These are phyloP conservation scores for Pao palembangensis DNA, from an alignment of 2,113 vertebrate species.

Conservation along the genomic window DNA sequence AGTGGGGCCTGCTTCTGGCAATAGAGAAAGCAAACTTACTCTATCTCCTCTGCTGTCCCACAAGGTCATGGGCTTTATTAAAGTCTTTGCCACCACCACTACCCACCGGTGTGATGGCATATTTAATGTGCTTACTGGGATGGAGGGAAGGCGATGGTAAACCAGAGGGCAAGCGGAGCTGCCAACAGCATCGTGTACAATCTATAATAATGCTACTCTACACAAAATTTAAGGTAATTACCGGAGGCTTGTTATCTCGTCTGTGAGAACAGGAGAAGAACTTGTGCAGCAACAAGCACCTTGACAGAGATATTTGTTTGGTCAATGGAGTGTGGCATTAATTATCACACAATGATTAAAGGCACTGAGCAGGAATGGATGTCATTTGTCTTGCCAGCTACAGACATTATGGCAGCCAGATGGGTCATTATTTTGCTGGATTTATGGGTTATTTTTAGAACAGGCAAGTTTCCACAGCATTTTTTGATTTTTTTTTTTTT, in stretches of 20 bases:
- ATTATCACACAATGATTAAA: slow-evolving; percentile 81
- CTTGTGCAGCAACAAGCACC: slow-evolving; percentile 77
- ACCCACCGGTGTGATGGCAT: slow-evolving; percentile 86
- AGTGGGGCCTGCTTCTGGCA: slow-evolving; percentile 74
- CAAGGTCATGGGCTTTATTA: slow-evolving; percentile 92
- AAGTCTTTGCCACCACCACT: slow-evolving; percentile 68
- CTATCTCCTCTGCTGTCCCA: slow-evolving; percentile 83
- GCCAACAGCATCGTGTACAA: slow-evolving; percentile 13
- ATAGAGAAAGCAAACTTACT: slow-evolving; percentile 84
- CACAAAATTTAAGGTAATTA: slow-evolving; percentile 79
- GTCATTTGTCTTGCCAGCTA: slow-evolving; percentile 75
- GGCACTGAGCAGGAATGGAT: slow-evolving; percentile 66
- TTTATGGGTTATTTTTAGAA: slow-evolving; percentile 48
- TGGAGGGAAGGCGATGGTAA: slow-evolving; percentile 17
- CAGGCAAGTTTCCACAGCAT: slow-evolving; percentile 23
- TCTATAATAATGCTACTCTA: slow-evolving; percentile 38
- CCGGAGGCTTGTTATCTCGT: slow-evolving; percentile 80
- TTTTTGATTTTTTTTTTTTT: not conserved
- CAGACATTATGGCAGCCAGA: slow-evolving; percentile 49
- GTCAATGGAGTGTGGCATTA: slow-evolving; percentile 79
- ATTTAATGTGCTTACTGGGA: slow-evolving; percentile 85
- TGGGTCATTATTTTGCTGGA: slow-evolving; percentile 64
- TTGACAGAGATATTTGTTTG: slow-evolving; percentile 83
- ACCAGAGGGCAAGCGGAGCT: not conserved
- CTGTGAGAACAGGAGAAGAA: slow-evolving; percentile 74